phyloP scores from a whole-genome alignment of 1,140 invertebrate species.

The Bombus polaris region DNA sequence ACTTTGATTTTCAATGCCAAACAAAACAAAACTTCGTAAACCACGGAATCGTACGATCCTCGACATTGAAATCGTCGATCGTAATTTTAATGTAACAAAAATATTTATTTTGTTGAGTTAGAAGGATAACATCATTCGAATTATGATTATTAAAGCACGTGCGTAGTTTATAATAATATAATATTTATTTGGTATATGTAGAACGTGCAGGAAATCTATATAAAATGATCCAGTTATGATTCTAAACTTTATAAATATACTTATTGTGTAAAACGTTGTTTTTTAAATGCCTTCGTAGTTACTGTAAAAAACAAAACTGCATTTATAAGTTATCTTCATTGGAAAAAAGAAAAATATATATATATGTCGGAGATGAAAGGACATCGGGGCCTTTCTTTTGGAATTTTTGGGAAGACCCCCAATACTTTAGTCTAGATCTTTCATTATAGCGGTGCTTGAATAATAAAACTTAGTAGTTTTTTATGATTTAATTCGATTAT shows the following conservation, averaged over 20 bases:
- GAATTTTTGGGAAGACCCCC: too few species aligned
- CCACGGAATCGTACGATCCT: not conserved
- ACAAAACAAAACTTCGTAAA: not conserved
- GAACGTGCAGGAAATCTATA: not conserved
- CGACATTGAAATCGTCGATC: not conserved
- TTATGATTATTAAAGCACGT: not conserved
- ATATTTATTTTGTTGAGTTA: not conserved
- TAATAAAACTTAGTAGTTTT: too few species aligned
- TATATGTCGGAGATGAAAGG: too few species aligned
- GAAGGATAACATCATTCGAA: not conserved
- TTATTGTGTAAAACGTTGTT: not conserved
- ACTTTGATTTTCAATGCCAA: slow-evolving; percentile 24
- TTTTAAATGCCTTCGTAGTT: not conserved
- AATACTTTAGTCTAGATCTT: too few species aligned
- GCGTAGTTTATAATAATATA: not conserved
- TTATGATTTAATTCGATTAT: too few species aligned
- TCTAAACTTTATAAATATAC: not conserved
- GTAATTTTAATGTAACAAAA: not conserved
- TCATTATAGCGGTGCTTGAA: too few species aligned
- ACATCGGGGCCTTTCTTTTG: too few species aligned
- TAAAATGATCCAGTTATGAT: not conserved
- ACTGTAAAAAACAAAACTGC: not conserved
- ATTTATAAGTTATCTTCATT: not conserved
- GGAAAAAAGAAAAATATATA: too few species aligned
- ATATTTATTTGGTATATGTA: not conserved